phyloP scores from a whole-genome alignment of 2,113 vertebrate species.

The Pongo abelii region DNA sequence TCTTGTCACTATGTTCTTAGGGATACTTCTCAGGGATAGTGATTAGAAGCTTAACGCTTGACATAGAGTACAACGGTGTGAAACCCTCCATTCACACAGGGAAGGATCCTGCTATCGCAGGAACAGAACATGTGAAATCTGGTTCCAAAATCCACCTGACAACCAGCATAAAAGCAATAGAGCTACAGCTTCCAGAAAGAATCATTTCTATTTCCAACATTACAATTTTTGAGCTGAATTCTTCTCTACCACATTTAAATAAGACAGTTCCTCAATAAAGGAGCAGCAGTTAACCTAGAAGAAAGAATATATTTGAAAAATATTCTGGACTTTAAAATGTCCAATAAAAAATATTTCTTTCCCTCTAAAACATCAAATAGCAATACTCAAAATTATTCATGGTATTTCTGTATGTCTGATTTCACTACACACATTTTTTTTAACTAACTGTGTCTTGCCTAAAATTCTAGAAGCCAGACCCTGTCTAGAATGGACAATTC shows the following conservation, averaged over 20 bases:
- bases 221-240: background rate
- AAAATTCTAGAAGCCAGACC: constrained; percentile 43
- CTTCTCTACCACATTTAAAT: background rate
- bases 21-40: background rate
- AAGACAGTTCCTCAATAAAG: background rate
- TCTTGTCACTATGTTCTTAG: background rate
- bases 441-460: background rate
- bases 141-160: background rate
- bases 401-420: constrained; percentile 15
- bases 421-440: background rate
- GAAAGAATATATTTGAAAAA: constrained; percentile 30
- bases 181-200: background rate
- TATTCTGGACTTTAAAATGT: background rate
- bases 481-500: constrained; percentile 45
- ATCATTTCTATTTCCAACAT: constrained; percentile 27
- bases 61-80: background rate
- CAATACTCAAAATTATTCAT: background rate
- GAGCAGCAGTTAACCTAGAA: background rate
- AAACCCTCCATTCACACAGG: background rate
- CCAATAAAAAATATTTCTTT: constrained; percentile 22
- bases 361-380: background rate
- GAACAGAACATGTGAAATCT: background rate
- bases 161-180: background rate
- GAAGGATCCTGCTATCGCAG: background rate
- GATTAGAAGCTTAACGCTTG: background rate